Evolutionary conservation across 2,888 invertebrate genomes (phyloP).

Genomic region (Sipha maydis): DNA sequence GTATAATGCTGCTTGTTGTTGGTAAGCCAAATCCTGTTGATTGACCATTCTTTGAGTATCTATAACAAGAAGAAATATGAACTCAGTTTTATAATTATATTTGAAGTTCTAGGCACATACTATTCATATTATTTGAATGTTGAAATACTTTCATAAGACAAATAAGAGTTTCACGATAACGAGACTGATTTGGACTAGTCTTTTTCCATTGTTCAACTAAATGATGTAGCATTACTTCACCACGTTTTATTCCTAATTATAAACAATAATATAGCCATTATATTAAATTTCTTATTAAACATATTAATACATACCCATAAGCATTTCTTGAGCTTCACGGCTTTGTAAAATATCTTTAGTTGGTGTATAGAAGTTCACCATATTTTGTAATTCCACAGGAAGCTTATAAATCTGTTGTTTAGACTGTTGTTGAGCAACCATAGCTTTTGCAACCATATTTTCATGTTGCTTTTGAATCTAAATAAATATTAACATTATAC

Average conservation of each 20-base stretch:
- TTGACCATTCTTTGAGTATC: conserved; percentile 58
- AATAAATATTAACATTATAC: background rate
- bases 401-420: conserved; percentile 65
- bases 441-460: conserved; percentile 56
- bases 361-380: conserved; percentile 70
- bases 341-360: conserved; percentile 77
- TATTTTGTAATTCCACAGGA: conserved; percentile 69
- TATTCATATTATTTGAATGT: conserved; percentile 61
- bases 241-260: conserved; percentile 75
- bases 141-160: conserved; percentile 64
- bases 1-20: conserved; percentile 56
- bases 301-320: conserved; percentile 73
- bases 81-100: background rate
- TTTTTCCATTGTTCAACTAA: conserved; percentile 80
- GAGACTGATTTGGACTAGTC: conserved; percentile 73
- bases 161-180: conserved; percentile 63
- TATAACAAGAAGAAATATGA: background rate
- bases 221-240: conserved; percentile 80
- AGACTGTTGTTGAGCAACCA: conserved; percentile 63
- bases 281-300: background rate
- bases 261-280: background rate
- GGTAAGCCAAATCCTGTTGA: conserved; percentile 51
- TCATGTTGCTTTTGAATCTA: conserved; percentile 63
- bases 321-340: conserved; percentile 81
- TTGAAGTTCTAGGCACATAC: conserved; percentile 15